Conservation (phyloP, 92 coral and sea anemone genomes). For the Galaxea fascicularis region DNA sequence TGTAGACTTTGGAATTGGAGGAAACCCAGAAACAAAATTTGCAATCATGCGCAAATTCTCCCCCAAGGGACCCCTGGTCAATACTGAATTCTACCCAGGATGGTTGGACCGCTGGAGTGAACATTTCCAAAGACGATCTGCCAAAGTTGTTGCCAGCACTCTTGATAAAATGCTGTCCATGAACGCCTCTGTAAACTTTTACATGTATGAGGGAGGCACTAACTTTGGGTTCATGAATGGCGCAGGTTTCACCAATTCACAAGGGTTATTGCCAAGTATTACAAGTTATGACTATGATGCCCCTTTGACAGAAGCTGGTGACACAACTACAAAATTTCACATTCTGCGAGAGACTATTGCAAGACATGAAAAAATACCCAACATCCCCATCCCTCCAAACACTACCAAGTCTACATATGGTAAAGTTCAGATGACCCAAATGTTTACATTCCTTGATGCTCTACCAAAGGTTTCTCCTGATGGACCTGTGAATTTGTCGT, state of each 20-base stretch:
- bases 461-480: conserved; percentile 51
- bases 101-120: conserved; percentile 95
- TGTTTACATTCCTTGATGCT: conserved; percentile 65
- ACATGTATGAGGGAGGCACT: conserved; percentile 97
- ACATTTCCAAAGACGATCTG: conserved; percentile 71
- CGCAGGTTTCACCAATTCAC: conserved; percentile 45
- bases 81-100: conserved; percentile 94
- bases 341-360: conserved; percentile 78
- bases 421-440: conserved; percentile 68
- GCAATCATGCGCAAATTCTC: conserved; percentile 78
- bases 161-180: conserved; percentile 81
- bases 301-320: conserved; percentile 95
- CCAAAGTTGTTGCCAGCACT: conserved; percentile 63
- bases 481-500: conserved; percentile 71
- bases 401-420: conserved; percentile 94
- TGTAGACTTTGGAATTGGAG: conserved; percentile 84
- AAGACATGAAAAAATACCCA: conserved; percentile 73
- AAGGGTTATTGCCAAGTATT: conserved; percentile 68
- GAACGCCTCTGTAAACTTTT: conserved; percentile 94
- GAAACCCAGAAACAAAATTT: conserved; percentile 73
- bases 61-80: conserved; percentile 91
- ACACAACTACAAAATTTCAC: conserved; percentile 80
- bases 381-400: conserved; percentile 85
- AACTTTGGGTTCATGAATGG: conserved; percentile 97
- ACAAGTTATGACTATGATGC: conserved; percentile 98